Evolutionary conservation across 30 jellyfish, hydroid and myxozoan species (phyloP), one percentile per base, ranked within the genome.

Genomic region (Chrysaora quinquecirrha): DNA sequence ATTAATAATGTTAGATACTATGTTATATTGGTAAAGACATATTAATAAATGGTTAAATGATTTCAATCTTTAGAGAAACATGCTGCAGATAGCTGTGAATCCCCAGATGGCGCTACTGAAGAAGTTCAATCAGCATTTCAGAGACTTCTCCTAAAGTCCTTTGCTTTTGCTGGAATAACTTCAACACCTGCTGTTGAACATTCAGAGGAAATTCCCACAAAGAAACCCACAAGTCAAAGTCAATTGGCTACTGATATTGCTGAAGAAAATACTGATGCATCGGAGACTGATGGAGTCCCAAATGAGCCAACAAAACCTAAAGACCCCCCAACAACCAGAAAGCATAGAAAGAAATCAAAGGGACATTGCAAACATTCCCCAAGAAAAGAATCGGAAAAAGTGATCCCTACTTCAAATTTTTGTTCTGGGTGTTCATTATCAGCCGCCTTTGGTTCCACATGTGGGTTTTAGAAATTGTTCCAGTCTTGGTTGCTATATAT

Each of bases 361-460:
- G 31, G 34, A 11, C 25, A 48, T 0, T 22, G 73, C 23, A 82
- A 22, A 64, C 43, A 71, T 20, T 34, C 87, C 0, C 54, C 67
- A 22, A 56, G 30, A 89, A 68, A 48, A 82, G 97, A 56, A 82
- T 34, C 28, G 94, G 97, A 19, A 86, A 72, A 30, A 92, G 98
- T 73, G 97, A 92, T 76, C 95, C 96, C 66, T 86, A 83, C 70
- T 92, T 92, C 73, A 82, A 86, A 68, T 95, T 75, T 7, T 63
- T 92, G 75, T 92, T 92, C 52, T 92, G 98, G 98, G 70, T 82
- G 79, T 75, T 92, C 66, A 62, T 70, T 29, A 66, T 92, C 30
- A 86, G 89, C 70, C 64, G 95, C 7, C 56, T 92, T 14, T 86
- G 95, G 95, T 56, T 64, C 31, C 94, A 92, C 60, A 32, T 68